Evolutionary conservation across 2,113 vertebrate genomes (phyloP).

Genomic region (Vimba vimba): DNA sequence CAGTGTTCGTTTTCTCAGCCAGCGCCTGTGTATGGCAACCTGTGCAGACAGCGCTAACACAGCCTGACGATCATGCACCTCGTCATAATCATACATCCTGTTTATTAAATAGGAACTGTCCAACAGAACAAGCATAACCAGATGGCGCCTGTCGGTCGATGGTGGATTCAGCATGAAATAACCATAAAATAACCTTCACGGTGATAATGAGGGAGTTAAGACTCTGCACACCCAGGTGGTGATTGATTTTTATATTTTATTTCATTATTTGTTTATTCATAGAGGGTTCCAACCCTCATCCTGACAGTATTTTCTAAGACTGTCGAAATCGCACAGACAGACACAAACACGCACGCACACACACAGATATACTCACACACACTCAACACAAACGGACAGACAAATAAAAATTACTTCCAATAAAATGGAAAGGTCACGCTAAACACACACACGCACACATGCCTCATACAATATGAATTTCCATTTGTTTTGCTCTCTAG

Average conservation of each 20-base stretch:
- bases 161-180: conserved; percentile 46
- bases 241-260: conserved; percentile 38
- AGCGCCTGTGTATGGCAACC: background rate
- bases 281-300: background rate
- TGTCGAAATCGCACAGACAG: background rate
- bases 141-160: conserved; percentile 37
- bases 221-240: background rate
- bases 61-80: conserved; percentile 23
- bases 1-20: conserved; percentile 15
- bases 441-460: conserved; percentile 14
- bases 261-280: conserved; percentile 36
- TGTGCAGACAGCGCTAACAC: conserved; percentile 25
- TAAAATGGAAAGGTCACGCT: conserved; percentile 72
- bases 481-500: conserved; percentile 66
- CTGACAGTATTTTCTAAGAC: conserved; percentile 21
- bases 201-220: conserved; percentile 35
- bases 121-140: conserved; percentile 36
- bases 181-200: conserved; percentile 44
- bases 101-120: conserved; percentile 51
- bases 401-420: conserved; percentile 54
- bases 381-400: conserved; percentile 15
- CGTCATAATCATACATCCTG: conserved; percentile 49
- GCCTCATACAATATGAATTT: conserved; percentile 72
- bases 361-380: conserved; percentile 15
- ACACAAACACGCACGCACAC: background rate